phyloP scores from a whole-genome alignment of 2,888 invertebrate genomes.

The Drymonia ruficornis region DNA sequence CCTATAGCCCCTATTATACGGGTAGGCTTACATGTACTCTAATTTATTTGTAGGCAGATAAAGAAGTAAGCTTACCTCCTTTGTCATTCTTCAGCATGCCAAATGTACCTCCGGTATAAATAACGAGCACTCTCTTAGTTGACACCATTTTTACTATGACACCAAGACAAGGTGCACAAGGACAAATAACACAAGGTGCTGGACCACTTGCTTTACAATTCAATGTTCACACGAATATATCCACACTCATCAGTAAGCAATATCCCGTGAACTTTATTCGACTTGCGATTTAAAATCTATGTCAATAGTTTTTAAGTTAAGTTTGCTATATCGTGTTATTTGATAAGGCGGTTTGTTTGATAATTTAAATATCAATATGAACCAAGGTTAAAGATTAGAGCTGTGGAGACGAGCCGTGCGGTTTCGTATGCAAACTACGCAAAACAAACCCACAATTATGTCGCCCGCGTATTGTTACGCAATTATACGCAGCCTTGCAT shows the following conservation, averaged over 20 bases:
- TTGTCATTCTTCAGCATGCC: constrained; percentile 95
- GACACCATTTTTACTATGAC: constrained; percentile 48
- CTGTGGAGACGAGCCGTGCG: not conserved
- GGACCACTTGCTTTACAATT: not conserved
- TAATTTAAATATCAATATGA: not conserved
- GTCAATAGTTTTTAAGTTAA: not conserved
- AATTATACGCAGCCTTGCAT: not conserved
- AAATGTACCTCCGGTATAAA: constrained; percentile 98
- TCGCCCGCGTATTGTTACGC: not conserved
- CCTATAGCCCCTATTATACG: too few species aligned
- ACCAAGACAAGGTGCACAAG: too few species aligned
- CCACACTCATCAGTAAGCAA: not conserved
- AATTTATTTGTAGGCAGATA: too few species aligned
- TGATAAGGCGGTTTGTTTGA: not conserved
- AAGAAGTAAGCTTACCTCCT: constrained; percentile 86
- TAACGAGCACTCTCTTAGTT: constrained; percentile 60
- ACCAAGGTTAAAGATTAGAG: constrained; percentile 1
- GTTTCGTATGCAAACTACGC: not conserved
- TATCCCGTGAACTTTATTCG: not conserved
- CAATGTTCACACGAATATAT: not conserved
- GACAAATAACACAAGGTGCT: not conserved
- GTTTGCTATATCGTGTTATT: not conserved
- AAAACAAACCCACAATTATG: not conserved
- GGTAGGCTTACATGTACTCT: too few species aligned
- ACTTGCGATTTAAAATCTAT: not conserved